These are phyloP conservation scores for Brachionichthys hirsutus DNA, from an alignment of 2,113 vertebrate genomes.

Conservation along the genomic window DNA sequence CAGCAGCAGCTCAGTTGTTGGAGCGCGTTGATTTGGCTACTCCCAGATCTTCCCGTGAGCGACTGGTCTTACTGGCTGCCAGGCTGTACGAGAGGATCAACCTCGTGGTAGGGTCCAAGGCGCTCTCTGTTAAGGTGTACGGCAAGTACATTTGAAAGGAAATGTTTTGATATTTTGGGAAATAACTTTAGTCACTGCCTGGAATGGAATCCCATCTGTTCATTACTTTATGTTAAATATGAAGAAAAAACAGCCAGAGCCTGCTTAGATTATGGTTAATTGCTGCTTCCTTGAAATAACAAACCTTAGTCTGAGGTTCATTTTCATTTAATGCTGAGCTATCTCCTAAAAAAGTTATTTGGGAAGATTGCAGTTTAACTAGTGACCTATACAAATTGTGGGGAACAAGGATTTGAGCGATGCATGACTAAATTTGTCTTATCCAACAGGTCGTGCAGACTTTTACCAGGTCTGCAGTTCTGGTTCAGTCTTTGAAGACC, in stretches of 20 bases:
- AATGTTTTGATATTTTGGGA: background rate
- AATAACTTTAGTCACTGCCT: background rate
- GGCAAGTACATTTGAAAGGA: conserved; percentile 42
- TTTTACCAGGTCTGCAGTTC: conserved; percentile 37
- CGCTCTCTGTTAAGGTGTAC: conserved; percentile 79
- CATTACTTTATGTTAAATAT: too few species aligned
- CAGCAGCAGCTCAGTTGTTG: conserved; percentile 76
- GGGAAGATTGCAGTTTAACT: too few species aligned
- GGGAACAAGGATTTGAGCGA: too few species aligned
- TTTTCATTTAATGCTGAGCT: too few species aligned
- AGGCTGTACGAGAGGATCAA: conserved; percentile 81
- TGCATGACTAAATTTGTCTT: too few species aligned
- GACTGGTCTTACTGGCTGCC: conserved; percentile 79
- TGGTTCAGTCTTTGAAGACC: conserved; percentile 77
- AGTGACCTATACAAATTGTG: too few species aligned
- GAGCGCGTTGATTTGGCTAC: conserved; percentile 77
- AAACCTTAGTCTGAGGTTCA: too few species aligned
- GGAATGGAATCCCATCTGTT: too few species aligned
- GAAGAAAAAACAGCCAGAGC: too few species aligned
- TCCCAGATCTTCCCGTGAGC: conserved; percentile 68
- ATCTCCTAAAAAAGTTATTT: too few species aligned
- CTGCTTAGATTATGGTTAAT: too few species aligned
- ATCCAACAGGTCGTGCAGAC: conserved; percentile 49
- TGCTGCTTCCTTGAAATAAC: too few species aligned
- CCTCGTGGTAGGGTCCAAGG: conserved; percentile 71